Conservation (phyloP, 2,888 invertebrate species). For the Agonopterix subpropinquella region DNA sequence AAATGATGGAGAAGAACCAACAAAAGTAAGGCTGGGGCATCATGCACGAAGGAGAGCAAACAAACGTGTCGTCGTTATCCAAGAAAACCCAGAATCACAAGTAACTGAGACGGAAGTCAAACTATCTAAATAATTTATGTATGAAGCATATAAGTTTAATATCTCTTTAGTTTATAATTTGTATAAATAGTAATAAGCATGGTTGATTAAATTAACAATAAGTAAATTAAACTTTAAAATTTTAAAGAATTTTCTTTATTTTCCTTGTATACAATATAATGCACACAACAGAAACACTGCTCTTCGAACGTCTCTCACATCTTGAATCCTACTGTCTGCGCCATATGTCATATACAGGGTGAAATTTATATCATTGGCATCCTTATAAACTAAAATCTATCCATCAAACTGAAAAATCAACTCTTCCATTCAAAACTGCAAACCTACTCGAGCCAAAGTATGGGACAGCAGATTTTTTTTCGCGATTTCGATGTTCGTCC, state of each 20-base stretch:
- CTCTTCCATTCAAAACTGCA: too few relatives aligned
- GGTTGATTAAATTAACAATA: background rate
- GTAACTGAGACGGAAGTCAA: background rate
- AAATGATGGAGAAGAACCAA: constrained; percentile 30
- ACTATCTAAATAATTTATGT: too few relatives aligned
- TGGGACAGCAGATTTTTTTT: too few relatives aligned
- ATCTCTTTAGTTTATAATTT: background rate
- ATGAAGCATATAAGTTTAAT: background rate
- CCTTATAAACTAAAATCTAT: too few relatives aligned
- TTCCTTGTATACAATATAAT: background rate
- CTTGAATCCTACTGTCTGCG: background rate
- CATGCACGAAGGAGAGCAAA: constrained; percentile 18
- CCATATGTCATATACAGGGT: background rate
- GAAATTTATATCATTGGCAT: too few relatives aligned
- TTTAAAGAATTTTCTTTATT: background rate
- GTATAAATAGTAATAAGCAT: background rate
- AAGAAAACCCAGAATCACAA: constrained; percentile 7
- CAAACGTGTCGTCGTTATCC: constrained; percentile 16
- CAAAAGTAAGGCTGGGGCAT: constrained; percentile 24
- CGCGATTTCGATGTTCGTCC: too few relatives aligned
- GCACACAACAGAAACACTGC: background rate
- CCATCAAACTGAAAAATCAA: too few relatives aligned
- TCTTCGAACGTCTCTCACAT: background rate
- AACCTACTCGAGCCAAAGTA: too few relatives aligned
- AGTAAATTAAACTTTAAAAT: background rate